Base-by-base conservation (phyloP, 2,888 invertebrate genomes). In the Leucophora obtusa region DNA sequence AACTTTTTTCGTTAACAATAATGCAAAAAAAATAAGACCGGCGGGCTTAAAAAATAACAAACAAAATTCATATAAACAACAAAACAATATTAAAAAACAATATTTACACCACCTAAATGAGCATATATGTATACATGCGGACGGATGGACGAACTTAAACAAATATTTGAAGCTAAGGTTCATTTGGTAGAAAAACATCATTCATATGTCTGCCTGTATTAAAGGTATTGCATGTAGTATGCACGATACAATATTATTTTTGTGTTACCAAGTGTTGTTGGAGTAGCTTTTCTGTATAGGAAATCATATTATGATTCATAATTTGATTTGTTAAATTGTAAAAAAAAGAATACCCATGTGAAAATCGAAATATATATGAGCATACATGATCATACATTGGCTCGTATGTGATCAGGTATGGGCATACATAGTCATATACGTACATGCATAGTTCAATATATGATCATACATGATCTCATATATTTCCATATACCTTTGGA, bases 291-390 rank as follows among this genome's bases (percentile, higher is more conserved):
- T 14, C 18, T 6, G 11, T 21, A 21, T 17, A 51, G 63, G 21
- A 71, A 53, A 58, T 59, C 33, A 59, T 21, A 59, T 53, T 14
- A 59, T 71, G 76, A 77, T 71, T 77, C 76, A 71, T 47, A 47
- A 47, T 59, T 76, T 69, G 60, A 74, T 53, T 51, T 33, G 43
- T 47, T 47, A 47, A 47, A 47, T 38, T 38, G 10, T n/a, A 18
- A 33, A 24, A 50, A 63, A 43, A n/a, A n/a, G n/a, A n/a, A n/a
- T n/a, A n/a, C n/a, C n/a, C n/a, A n/a, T n/a, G n/a, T n/a, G n/a
- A n/a, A n/a, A n/a, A n/a, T n/a, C n/a, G n/a, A n/a, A n/a, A n/a
- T n/a, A n/a, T n/a, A n/a, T n/a, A n/a, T n/a, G n/a, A n/a, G n/a
- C n/a, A n/a, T n/a, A n/a, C n/a, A n/a, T n/a, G n/a, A n/a, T n/a